Evolutionary conservation across 2,888 invertebrate species (phyloP), one percentile per base, ranked within the genome.

Genomic region (Glyphotaelius pellucidus): DNA sequence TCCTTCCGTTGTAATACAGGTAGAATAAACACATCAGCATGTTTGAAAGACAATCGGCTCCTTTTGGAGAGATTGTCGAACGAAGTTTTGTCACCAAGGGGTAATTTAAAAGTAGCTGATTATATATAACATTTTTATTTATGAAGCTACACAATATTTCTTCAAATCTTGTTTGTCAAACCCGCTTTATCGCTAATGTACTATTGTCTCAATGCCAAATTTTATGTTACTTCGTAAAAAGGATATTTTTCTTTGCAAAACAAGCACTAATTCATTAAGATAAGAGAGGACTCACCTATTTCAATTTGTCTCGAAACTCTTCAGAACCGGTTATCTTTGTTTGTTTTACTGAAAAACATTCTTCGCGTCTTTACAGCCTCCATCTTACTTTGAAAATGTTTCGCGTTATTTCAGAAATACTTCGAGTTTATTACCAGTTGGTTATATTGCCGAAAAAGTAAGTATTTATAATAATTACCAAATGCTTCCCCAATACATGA

Each of bases 371-470:
- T 42, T 47, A 35, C 85, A 2, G 35, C 35, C 25, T 86, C n/a
- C 30, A 2, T 7, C 86, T 86, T 86, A 86, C 42, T 30, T 47
- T 15, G 42, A 86, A 86, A 86, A 86, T 42, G 42, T 86, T 86
- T 30, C 9, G 7, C 12, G 7, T 47, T 38, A 86, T 86, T 86
- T 47, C 86, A 42, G n/a, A 86, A 35, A 30, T 12, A 12, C 47
- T 86, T 47, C 9, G 42, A 86, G 86, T 86, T 86, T 47, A 86
- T 86, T 30, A 86, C 35, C 86, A 86, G 47, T 86, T 47, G 12
- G 47, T 47, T 30, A 30, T 86, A 47, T n/a, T 30, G 30, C 3
- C n/a, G 47, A 86, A 86, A 86, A 42, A 86, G 35, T 86, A 30
- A 38, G n/a, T 47, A 86, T 47, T 47, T 47, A 30, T 86, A 86